Evolutionary conservation across 2,888 invertebrate genomes (phyloP).

Genomic region (Mythimna albipuncta): DNA sequence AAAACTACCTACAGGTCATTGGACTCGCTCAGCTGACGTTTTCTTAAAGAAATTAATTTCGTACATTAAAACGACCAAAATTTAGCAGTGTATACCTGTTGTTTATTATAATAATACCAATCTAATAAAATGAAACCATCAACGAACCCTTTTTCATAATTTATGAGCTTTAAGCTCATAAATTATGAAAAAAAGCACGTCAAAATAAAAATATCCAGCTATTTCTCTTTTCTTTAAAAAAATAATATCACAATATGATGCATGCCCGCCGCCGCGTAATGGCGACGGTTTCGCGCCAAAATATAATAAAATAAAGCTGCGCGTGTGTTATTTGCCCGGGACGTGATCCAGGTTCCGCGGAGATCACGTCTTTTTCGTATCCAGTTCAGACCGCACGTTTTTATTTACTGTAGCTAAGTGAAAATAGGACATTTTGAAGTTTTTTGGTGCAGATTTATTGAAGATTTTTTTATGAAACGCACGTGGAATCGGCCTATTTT

Average conservation of each 20-base stretch:
- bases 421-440: constrained; percentile 10
- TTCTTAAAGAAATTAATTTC: too few relatives aligned
- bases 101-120: background rate
- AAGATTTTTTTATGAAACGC: background rate
- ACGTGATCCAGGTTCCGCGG: constrained; percentile 51
- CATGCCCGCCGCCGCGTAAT: constrained; percentile 50
- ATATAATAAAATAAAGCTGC: constrained; percentile 56
- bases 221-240: constrained; percentile 39
- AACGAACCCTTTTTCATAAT: too few relatives aligned
- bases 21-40: too few relatives aligned
- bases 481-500: background rate
- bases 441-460: background rate
- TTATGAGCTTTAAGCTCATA: too few relatives aligned
- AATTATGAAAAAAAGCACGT: constrained; percentile 17
- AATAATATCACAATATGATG: constrained; percentile 20
- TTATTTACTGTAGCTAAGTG: constrained; percentile 39
- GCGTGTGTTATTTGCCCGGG: constrained; percentile 60
- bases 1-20: too few relatives aligned
- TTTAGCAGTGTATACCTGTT: background rate
- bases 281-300: constrained; percentile 55
- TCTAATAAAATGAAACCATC: background rate
- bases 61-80: too few relatives aligned
- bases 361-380: constrained; percentile 42
- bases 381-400: constrained; percentile 53
- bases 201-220: constrained; percentile 25